Evolutionary conservation across 2,113 vertebrate species (phyloP), one percentile per base, ranked within the genome.

Genomic region (Thryonomys swinderianus): DNA sequence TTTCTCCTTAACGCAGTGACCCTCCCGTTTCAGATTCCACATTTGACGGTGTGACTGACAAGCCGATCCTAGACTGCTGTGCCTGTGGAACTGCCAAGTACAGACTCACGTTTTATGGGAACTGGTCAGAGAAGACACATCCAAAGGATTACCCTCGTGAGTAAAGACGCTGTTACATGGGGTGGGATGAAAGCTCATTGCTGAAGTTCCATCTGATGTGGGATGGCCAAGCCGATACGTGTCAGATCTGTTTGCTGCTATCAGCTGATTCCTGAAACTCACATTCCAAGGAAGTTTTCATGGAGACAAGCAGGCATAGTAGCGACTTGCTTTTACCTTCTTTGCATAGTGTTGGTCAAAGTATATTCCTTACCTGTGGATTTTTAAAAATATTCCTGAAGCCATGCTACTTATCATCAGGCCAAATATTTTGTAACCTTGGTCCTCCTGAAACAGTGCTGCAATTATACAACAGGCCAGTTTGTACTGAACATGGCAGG

Each of bases 81-180:
- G 99, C 99, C 66, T 99, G 99, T 93, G 99, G 99, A 85, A 99
- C 99, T 8, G 99, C 99, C 95, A 99, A 99, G 96, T 99, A 99
- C 98, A 98, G 99, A 88, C 98, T 99, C 92, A 99, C 99, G 0
- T 99, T 99, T 97, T 99, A 99, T 55, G 99, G 99, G 34, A 99
- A 99, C 95, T 99, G 99, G 99, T 99, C 99, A 0, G 99, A 99
- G 98, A 99, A 99, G 97, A 98, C 99, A 0, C 99, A 99, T 95
- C 99, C 99, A 30, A 99, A 99, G 97, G 99, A 99, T 96, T 99
- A 99, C 81, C 99, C 99, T 95, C 98, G 99, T 99, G 96, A 99
- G 99, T 99, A 95, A 4, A 73, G 1, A 10, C 6, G 27, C 71
- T 76, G 11, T 87, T 78, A 83, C 30, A 37, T 48, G 48, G 88